A percentile compares a stretch with the other conserved stretches of the same genome.
These are phyloP conservation scores for Ammodytes marinus DNA, from an alignment of 2,113 vertebrate species.

Conservation along the genomic window DNA sequence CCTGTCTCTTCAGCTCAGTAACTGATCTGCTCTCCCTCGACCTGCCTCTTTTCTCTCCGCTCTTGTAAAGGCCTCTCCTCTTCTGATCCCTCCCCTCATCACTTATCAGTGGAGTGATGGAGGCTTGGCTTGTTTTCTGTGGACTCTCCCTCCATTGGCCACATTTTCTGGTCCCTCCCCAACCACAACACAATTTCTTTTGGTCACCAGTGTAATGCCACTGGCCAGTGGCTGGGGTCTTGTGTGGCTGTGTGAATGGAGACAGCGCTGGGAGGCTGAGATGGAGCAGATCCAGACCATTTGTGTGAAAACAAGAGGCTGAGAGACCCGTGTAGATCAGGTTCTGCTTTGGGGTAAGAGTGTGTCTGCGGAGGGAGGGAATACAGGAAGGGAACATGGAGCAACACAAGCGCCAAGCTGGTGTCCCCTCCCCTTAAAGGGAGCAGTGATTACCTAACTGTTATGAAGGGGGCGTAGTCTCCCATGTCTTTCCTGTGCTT, in stretches of 20 bases:
- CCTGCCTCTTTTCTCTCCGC: neutral
- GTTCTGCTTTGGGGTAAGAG: slow-evolving; percentile 24
- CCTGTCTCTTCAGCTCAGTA: neutral
- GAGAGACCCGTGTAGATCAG: slow-evolving; percentile 19
- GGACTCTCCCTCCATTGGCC: slow-evolving; percentile 26
- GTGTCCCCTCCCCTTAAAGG: slow-evolving; percentile 67
- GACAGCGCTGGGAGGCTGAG: slow-evolving; percentile 29
- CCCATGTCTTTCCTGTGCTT: slow-evolving; percentile 75
- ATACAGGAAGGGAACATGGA: slow-evolving; percentile 52
- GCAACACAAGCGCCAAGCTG: slow-evolving; percentile 38
- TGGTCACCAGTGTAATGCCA: slow-evolving; percentile 31
- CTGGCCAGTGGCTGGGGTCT: slow-evolving; percentile 21
- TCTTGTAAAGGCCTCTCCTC: neutral
- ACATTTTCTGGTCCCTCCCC: slow-evolving; percentile 47
- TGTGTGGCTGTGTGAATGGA: slow-evolving; percentile 24
- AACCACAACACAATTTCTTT: slow-evolving; percentile 29
- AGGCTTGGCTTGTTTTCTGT: slow-evolving; percentile 40
- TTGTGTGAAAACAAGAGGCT: slow-evolving; percentile 26
- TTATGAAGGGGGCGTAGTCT: slow-evolving; percentile 74
- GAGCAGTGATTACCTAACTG: slow-evolving; percentile 73
- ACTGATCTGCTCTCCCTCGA: neutral
- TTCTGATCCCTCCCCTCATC: slow-evolving; percentile 12
- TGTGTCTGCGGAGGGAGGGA: slow-evolving; percentile 46
- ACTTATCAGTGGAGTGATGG: slow-evolving; percentile 21
- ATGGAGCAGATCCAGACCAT: slow-evolving; percentile 26